phyloP scores from a whole-genome alignment of 2,888 invertebrate species.

The Drosophila tanythrix region DNA sequence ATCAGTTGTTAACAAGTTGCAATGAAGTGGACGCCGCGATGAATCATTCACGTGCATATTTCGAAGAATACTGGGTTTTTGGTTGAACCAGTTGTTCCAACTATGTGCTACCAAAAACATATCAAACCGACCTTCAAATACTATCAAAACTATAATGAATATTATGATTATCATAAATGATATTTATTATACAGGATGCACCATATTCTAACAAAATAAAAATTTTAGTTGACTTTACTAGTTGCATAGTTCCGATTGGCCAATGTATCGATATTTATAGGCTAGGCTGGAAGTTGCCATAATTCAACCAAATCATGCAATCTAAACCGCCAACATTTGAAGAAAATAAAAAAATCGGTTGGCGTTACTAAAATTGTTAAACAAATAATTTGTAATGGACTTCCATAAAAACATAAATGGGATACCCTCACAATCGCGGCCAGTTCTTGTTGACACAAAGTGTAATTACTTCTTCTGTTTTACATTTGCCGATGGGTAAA shows the following conservation, averaged over 20 bases:
- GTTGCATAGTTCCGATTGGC: background rate
- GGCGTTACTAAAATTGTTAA: background rate
- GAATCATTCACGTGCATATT: conserved; percentile 36
- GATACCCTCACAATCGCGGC: background rate
- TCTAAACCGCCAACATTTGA: background rate
- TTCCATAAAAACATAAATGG: background rate
- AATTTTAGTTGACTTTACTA: background rate
- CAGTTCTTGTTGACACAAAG: background rate
- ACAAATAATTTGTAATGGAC: background rate
- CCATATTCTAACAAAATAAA: background rate
- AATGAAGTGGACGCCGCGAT: conserved; percentile 25
- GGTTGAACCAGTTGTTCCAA: conserved; percentile 21
- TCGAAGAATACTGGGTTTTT: conserved; percentile 1
- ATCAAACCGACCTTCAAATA: background rate
- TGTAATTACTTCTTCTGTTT: background rate
- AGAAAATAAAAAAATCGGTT: background rate
- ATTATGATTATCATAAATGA: background rate
- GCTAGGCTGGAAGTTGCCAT: background rate
- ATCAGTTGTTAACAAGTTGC: conserved; percentile 57
- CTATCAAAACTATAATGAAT: background rate
- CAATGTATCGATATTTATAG: background rate
- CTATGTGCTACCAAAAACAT: background rate
- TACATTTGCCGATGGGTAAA: background rate
- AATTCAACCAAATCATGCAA: background rate
- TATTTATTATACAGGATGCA: background rate